These are phyloP conservation scores for Drosophila burlai DNA, from an alignment of 1,140 invertebrate species.

Conservation along the genomic window DNA sequence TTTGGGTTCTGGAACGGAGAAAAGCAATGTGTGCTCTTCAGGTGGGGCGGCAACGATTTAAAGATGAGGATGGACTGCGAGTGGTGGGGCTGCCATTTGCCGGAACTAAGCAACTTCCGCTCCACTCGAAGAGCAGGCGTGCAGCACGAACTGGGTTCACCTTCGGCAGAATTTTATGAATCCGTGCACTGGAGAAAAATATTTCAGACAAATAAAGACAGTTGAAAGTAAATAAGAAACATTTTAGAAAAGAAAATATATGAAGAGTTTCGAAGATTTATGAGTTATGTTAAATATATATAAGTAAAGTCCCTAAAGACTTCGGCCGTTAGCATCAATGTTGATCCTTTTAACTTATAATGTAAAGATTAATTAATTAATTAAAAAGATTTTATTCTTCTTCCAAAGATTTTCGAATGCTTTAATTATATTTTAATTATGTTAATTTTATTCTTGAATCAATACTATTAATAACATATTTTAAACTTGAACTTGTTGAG, in stretches of 20 bases:
- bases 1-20: constrained; percentile 4
- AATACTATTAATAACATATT: too few species aligned
- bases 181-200: constrained; percentile 4
- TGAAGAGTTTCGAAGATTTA: neutral
- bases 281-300: too few species aligned
- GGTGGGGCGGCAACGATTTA: constrained; percentile 44
- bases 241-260: neutral
- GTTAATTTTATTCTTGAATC: too few species aligned
- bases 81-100: constrained; percentile 40
- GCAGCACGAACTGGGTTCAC: constrained; percentile 30
- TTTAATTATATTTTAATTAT: too few species aligned
- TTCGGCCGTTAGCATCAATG: too few species aligned
- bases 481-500: too few species aligned
- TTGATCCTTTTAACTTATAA: too few species aligned
- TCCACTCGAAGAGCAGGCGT: constrained; percentile 26
- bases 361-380: too few species aligned
- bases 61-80: constrained; percentile 52
- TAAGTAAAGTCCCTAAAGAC: too few species aligned
- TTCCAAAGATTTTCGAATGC: too few species aligned
- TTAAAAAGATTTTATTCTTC: too few species aligned
- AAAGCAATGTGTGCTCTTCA: constrained; percentile 45
- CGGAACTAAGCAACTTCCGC: constrained; percentile 78
- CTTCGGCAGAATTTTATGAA: constrained; percentile 21
- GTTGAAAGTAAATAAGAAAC: too few species aligned
- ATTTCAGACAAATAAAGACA: neutral